phyloP scores from a whole-genome alignment of 2,888 invertebrate genomes.

The Athalia circularis region DNA sequence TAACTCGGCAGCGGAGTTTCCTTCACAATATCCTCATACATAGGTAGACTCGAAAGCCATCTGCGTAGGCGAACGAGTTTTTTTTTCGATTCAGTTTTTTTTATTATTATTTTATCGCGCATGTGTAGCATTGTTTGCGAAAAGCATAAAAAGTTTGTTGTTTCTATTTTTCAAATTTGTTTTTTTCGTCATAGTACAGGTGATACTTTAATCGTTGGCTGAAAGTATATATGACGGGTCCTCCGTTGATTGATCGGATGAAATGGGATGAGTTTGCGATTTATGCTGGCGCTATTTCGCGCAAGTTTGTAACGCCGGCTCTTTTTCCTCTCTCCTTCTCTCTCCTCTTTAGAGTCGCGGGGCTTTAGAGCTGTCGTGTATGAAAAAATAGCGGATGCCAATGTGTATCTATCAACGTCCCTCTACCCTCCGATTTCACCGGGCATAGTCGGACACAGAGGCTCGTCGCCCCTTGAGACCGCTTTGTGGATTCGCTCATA shows the following conservation, averaged over 20 bases:
- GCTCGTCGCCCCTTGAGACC: conserved; percentile 43
- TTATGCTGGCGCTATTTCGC: too few species aligned
- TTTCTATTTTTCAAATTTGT: background rate
- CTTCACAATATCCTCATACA: conserved; percentile 9
- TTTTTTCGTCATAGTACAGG: background rate
- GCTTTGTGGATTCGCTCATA: conserved; percentile 44
- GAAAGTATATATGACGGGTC: too few species aligned
- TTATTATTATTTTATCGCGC: background rate
- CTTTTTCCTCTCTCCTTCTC: background rate
- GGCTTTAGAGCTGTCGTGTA: conserved; percentile 29
- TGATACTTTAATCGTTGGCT: background rate
- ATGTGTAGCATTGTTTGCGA: background rate
- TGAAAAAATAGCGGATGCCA: conserved; percentile 38
- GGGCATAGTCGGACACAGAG: conserved; percentile 33
- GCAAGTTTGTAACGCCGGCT: too few species aligned
- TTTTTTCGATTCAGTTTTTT: background rate
- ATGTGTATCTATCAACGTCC: conserved; percentile 43
- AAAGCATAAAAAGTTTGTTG: background rate
- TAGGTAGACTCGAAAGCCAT: background rate
- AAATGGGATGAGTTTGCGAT: background rate
- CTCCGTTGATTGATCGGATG: background rate
- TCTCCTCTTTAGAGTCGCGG: background rate
- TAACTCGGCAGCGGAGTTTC: conserved; percentile 15
- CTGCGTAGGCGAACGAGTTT: conserved; percentile 6
- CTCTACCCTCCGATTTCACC: conserved; percentile 39